Evolutionary conservation across 2,797 vertebrate genomes (phyloP).

Genomic region (Cirrhinus molitorella): DNA sequence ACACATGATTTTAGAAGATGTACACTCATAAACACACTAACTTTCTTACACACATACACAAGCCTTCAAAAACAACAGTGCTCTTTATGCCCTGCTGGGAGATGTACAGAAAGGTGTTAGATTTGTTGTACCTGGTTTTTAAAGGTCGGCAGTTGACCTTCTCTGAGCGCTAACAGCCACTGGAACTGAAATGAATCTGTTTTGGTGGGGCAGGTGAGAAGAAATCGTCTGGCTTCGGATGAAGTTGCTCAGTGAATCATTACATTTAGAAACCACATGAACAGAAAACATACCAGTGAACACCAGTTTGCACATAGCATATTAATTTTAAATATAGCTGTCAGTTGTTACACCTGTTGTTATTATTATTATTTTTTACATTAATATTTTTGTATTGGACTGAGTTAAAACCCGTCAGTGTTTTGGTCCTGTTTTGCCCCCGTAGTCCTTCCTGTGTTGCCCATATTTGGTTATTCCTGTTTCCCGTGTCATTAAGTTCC

Average conservation of each 20-base stretch:
- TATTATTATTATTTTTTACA: not conserved
- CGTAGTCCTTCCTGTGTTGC: too few relatives aligned
- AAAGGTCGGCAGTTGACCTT: conserved; percentile 78
- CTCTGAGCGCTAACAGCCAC: conserved; percentile 64
- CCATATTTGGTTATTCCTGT: too few relatives aligned
- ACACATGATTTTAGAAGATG: not conserved
- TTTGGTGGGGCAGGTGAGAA: conserved; percentile 1
- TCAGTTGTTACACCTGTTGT: not conserved
- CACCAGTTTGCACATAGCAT: not conserved
- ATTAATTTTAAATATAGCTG: not conserved
- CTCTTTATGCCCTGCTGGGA: conserved; percentile 50
- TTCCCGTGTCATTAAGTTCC: too few relatives aligned
- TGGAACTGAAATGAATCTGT: conserved; percentile 69
- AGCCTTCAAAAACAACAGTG: conserved; percentile 48
- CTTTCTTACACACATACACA: conserved; percentile 45
- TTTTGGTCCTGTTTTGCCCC: too few relatives aligned
- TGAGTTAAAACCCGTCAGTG: not conserved
- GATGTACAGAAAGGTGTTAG: conserved; percentile 65
- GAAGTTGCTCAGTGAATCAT: conserved; percentile 10
- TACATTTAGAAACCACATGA: not conserved
- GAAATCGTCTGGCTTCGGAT: conserved; percentile 18
- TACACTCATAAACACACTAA: conserved; percentile 21
- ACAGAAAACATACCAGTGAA: not conserved
- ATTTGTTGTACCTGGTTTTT: conserved; percentile 70
- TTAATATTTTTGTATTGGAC: not conserved